Percentiles rank a stretch among this genome's conserved stretches.
These are phyloP conservation scores for Antennarius maculatus DNA, from an alignment of 2,797 vertebrate genomes.

Conservation along the genomic window DNA sequence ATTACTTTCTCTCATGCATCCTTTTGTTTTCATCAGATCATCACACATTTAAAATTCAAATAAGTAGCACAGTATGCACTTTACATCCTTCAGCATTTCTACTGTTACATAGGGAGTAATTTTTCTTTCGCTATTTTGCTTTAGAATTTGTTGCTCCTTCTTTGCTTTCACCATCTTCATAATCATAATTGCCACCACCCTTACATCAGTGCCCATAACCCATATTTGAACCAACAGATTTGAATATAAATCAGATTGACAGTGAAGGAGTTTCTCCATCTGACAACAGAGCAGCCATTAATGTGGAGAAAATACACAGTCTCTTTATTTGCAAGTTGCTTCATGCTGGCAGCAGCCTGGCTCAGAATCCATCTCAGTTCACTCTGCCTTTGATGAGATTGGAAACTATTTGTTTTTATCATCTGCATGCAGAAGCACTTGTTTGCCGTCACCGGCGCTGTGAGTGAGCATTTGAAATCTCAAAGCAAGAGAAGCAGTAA, in stretches of 20 bases:
- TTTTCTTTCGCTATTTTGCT: neutral
- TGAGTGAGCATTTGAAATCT: conserved; percentile 50
- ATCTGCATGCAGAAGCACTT: conserved; percentile 46
- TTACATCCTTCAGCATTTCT: too few species aligned
- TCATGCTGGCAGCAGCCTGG: conserved; percentile 29
- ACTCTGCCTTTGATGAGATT: conserved; percentile 54
- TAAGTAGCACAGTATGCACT: neutral
- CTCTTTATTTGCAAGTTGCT: conserved; percentile 31
- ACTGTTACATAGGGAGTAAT: too few species aligned
- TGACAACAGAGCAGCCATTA: neutral
- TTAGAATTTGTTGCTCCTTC: conserved; percentile 4
- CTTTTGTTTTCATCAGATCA: too few species aligned
- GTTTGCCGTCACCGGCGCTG: conserved; percentile 58
- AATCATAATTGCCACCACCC: neutral
- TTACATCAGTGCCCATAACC: conserved; percentile 4
- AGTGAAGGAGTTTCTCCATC: conserved; percentile 5
- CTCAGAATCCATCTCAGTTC: conserved; percentile 35
- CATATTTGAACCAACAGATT: conserved; percentile 18
- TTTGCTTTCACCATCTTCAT: neutral
- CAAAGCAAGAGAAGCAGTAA: conserved; percentile 56
- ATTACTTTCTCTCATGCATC: neutral
- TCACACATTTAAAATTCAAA: neutral
- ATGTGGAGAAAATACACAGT: conserved; percentile 18
- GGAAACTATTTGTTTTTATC: conserved; percentile 66
- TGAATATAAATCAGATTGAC: conserved; percentile 19